Conservation (phyloP, 1,140 invertebrate genomes). For the Wiebesia pumilae region DNA sequence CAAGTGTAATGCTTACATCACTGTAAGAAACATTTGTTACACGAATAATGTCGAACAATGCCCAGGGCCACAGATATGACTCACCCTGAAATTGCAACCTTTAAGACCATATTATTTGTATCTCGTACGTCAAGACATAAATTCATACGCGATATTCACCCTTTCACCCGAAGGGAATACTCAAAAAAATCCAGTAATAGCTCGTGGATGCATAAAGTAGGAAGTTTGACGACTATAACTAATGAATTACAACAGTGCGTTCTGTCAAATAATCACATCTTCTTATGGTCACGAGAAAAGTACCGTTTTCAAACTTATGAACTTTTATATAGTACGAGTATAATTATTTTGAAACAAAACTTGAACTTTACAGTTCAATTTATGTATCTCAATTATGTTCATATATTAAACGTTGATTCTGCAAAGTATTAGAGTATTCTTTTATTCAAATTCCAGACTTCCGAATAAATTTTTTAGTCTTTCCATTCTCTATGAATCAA, state of each 20-base stretch:
- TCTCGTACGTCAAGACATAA: background rate
- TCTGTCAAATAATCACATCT: background rate
- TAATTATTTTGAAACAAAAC: background rate
- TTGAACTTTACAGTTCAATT: background rate
- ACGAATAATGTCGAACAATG: constrained; percentile 35
- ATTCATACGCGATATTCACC: constrained; percentile 1
- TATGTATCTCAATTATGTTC: background rate
- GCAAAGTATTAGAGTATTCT: background rate
- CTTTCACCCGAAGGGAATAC: background rate
- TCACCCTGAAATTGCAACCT: constrained; percentile 47
- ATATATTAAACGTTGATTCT: background rate
- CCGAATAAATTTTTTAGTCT: background rate
- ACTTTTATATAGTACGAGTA: background rate
- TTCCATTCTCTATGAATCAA: background rate
- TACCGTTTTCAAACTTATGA: background rate
- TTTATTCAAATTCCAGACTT: background rate
- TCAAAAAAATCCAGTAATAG: background rate
- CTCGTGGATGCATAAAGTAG: too few species aligned
- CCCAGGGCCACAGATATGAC: constrained; percentile 37
- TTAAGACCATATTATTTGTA: constrained; percentile 26
- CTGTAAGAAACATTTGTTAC: constrained; percentile 14
- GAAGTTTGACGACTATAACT: background rate
- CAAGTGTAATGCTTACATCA: background rate
- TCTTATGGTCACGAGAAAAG: background rate
- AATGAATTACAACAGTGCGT: background rate